Base-by-base conservation (phyloP, 2,797 vertebrate species). In the Poeciliopsis turneri region DNA sequence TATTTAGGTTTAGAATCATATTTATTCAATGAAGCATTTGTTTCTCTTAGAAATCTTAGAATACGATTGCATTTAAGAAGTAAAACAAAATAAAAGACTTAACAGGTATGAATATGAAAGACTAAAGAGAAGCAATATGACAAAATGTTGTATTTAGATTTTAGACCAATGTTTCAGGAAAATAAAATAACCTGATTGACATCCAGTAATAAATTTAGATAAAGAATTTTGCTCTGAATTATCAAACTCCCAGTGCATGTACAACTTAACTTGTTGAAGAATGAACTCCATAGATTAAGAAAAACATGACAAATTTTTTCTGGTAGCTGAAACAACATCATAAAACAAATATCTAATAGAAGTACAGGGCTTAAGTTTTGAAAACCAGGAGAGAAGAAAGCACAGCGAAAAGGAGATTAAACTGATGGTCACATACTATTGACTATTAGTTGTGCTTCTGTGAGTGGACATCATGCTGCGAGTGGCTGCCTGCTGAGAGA, bases 341-440 rank as follows among this genome's bases (percentile, higher is more conserved):
- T 64, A 12, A 78, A 45, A 69, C 64, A 46, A 66, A 74, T 43
- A 82, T 49, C 66, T 61, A 78, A 71, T 59, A 70, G 53, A 71
- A 78, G 80, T 77, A 88, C 72, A 73, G 39, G 80, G 81, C 76
- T 78, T 82, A 78, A 81, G 79, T 80, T 77, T 81, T 75, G 74
- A 59, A 46, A 76, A 78, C 75, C 61, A 71, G 25, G 41, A 73
- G 78, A 79, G 41, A 36, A 23, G 43, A 75, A 79, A 77, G 72
- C 47, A 77, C 77, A 81, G 75, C 78, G 61, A 79, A 88, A 89
- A 88, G 77, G 75, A 90, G 88, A 92, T 92, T 92, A 88, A 88
- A 87, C 76, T 36, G 71, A 78, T 57, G 39, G 33, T 61, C 76
- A 83, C 72, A 84, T 88, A 87, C 76, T 83, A 83, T 77, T 86